Percentiles rank a stretch among this genome's conserved stretches.
These are phyloP conservation scores for Ceuthmochares aereus DNA, from an alignment of 2,113 vertebrate genomes.

Conservation along the genomic window DNA sequence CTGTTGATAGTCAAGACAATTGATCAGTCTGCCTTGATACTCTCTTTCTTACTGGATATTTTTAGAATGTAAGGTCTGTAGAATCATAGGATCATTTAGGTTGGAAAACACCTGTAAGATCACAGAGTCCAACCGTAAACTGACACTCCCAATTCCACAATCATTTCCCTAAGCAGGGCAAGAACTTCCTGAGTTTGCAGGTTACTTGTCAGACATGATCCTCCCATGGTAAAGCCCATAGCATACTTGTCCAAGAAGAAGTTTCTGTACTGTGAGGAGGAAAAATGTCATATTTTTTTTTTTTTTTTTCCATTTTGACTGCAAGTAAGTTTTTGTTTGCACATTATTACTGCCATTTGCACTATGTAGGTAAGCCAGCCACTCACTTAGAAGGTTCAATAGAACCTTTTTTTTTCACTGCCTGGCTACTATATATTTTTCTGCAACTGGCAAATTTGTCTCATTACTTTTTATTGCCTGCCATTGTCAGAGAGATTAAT, in stretches of 20 bases:
- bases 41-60: not conserved
- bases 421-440: not conserved
- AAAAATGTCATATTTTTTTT: not conserved
- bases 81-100: too few species aligned
- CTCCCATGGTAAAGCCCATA: not conserved
- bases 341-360: not conserved
- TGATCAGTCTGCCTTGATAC: not conserved
- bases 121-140: too few species aligned
- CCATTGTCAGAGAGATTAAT: not conserved
- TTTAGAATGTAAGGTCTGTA: not conserved
- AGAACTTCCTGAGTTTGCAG: not conserved
- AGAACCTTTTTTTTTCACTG: not conserved
- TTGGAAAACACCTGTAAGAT: too few species aligned
- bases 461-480: not conserved
- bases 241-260: not conserved
- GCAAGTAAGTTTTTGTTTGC: not conserved
- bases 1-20: not conserved
- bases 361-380: not conserved
- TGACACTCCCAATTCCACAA: too few species aligned
- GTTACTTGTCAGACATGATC: rapidly evolving
- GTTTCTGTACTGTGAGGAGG: not conserved
- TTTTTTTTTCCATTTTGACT: not conserved
- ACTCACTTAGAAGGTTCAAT: not conserved
- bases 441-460: too few species aligned
- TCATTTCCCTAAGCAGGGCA: not conserved